phyloP scores from a whole-genome alignment of 2,113 vertebrate species.

The Paratilapia polleni region DNA sequence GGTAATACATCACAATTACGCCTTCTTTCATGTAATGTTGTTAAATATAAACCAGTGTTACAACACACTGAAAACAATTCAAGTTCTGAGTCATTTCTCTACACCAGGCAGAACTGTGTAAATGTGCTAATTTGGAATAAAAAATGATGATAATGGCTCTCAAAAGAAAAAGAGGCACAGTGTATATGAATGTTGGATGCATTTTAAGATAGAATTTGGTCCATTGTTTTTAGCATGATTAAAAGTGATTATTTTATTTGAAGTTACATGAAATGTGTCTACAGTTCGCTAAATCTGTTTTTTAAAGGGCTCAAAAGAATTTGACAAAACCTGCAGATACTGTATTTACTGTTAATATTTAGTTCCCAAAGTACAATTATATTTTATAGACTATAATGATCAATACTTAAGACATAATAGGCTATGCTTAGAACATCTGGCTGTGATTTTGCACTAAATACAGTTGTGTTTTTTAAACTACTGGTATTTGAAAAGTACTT shows the following conservation, averaged over 20 bases:
- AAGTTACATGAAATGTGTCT: background rate
- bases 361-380: background rate
- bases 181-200: accelerated
- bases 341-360: background rate
- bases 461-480: background rate
- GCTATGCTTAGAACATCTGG: background rate
- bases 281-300: background rate
- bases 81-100: background rate
- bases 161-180: accelerated
- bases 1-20: slow-evolving; percentile 71
- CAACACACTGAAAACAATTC: background rate
- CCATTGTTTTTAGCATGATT: too few species aligned
- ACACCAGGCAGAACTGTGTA: background rate
- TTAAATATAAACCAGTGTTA: background rate
- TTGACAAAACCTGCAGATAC: accelerated
- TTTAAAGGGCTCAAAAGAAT: too few species aligned
- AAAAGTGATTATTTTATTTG: background rate
- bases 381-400: background rate
- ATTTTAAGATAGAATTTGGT: too few species aligned
- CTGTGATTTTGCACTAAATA: background rate
- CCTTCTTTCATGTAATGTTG: background rate
- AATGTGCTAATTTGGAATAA: background rate
- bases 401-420: background rate
- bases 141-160: background rate
- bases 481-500: background rate